A percentile compares a stretch with the other conserved stretches of the same genome.
phyloP scores from a whole-genome alignment of 2,113 vertebrate genomes.

The Eptatretus burgeri region DNA sequence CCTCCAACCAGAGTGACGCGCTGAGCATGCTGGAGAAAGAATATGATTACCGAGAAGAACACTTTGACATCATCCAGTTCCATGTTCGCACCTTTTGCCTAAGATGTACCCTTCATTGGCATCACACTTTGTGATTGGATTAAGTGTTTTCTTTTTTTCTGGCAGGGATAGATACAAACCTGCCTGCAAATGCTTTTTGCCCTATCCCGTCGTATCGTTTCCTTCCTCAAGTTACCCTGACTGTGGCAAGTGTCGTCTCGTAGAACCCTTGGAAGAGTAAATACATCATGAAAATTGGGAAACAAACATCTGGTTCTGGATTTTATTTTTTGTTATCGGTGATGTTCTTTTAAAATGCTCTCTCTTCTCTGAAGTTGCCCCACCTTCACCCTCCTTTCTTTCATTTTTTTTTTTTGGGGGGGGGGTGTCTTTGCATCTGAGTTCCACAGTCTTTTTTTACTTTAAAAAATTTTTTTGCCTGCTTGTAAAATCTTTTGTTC shows the following conservation, averaged over 20 bases:
- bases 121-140: no score
- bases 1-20: conserved; percentile 45
- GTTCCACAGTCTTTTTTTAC: no score
- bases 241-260: not conserved
- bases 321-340: no score
- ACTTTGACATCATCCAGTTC: conserved; percentile 91
- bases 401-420: no score
- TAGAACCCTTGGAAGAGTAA: not conserved
- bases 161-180: no score
- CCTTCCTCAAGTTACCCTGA: not conserved
- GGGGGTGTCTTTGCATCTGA: no score
- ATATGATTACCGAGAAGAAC: conserved; percentile 90
- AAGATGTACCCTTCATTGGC: conserved; percentile 62
- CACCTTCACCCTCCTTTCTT: no score
- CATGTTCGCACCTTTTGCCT: conserved; percentile 80
- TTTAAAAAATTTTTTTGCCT: no score
- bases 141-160: not conserved
- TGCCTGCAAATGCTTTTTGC: not conserved
- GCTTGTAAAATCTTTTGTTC: no score
- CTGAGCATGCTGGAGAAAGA: conserved; percentile 89
- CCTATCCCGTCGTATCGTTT: not conserved
- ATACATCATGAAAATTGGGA: not conserved
- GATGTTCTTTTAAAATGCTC: no score
- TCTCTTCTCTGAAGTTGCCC: no score
- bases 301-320: no score